Evolutionary conservation across 2,888 invertebrate species (phyloP), one percentile per base, ranked within the genome.

Genomic region (Spicauda simplicius): DNA sequence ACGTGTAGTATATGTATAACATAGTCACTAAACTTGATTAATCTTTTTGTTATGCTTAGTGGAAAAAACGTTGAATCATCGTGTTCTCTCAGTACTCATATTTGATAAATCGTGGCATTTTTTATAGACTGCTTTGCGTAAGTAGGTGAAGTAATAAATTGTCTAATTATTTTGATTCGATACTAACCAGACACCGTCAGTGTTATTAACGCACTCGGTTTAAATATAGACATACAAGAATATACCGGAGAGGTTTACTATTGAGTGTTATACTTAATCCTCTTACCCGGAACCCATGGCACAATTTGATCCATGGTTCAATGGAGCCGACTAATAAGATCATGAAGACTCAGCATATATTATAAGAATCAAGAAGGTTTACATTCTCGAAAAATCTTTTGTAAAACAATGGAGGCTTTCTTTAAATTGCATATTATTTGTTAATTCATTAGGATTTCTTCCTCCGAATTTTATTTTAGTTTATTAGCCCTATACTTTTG

Each of bases 81-180:
- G 12, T 62, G 53, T 62, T 62, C 54, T 41, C 37, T 62, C 19
- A 54, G 20, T 25, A 54, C 0, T 33, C 7, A 33, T 33, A 8
- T 33, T 54, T 62, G 61, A 62, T 54, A 54, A 12, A 62, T 62
- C 37, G 54, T 37, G 19, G 41, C 53, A 25, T 62, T 62, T 62
- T 37, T 62, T 54, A 62, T 37, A 19, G 61, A 33, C 2, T 19
- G 41, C 19, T n/a, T 62, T 37, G 25, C 54, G 53, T 54, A 62
- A 52, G 53, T 20, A 37, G 50, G 30, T 50, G 50, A 60, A n/a
- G 14, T 61, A 37, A 52, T 37, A 37, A 18, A 61, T 52, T 52
- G 33, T 16, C 59, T 48, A 2, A 60, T 61, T 61, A 60, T 61
- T 61, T 61, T 60, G 16, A 53, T 48, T 37, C 11, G 33, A 61